Base-by-base conservation (phyloP, 2,797 vertebrate species). In the Lutjanus campechanus region DNA sequence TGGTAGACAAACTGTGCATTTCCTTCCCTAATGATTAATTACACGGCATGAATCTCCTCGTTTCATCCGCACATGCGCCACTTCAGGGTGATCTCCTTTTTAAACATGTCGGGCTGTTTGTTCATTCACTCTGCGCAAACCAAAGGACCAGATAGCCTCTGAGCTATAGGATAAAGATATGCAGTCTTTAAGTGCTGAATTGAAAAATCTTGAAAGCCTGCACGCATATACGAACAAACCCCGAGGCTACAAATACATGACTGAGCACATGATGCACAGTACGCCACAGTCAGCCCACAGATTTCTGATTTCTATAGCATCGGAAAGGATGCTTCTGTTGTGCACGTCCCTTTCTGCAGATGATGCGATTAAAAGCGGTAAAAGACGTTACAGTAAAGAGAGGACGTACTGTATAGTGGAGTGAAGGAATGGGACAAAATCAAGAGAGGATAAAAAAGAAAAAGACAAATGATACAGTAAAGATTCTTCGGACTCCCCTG, bases 171-270 rank as follows among this genome's bases (percentile, higher is more conserved):
- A 77, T 66, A 83, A 75, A 79, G 73, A 88, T 69, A 41, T 8
- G 1, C 29, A 53, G 68, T 73, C 71, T 6, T 66, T 61, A 56
- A 78, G 69, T 60, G 61, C 62, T 53, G 59, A 69, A 83, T 12
- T 81, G 69, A 84, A 85, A 81, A 84, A 60, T 47, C 64, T 25
- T 65, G 9, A 73, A 86, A 82, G 81, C 58, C 25, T 69, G 59
- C 54, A 55, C 6, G 40, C 56, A 47, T 5, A 47, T 51, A 54
- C 1, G 44, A 60, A 73, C 47, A 58, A 61, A 77, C 77, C 89
- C 81, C 0, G 29, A 88, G 85, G 89, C 71, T 12, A 19, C 65
- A 54, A 72, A 77, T 56, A 79, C 81, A 71, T 51, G 60, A 25
- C 25, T 62, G 69, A 81, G 72, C 69, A 84, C 80, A 79, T 65